Conservation (phyloP, 2,888 invertebrate species). For the Orthosia incerta region DNA sequence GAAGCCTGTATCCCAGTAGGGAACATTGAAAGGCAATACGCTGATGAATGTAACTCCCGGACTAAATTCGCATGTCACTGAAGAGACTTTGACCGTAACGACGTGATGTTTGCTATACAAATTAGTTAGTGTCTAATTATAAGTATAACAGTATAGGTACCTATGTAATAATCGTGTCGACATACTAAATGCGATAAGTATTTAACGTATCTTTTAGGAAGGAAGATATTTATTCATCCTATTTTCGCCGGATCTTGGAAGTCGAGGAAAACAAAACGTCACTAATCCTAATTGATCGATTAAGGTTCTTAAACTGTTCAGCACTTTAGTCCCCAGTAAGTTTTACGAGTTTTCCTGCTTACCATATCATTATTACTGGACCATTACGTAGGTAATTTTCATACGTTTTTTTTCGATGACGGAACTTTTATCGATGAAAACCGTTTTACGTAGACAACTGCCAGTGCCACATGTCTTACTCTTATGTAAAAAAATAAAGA, state of each 20-base stretch:
- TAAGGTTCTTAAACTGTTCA: not conserved
- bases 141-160: slow-evolving; percentile 5
- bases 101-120: slow-evolving; percentile 16
- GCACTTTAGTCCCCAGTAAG: too few species aligned
- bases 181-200: slow-evolving; percentile 22
- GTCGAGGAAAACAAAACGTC: slow-evolving; percentile 10
- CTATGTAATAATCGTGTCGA: slow-evolving; percentile 13
- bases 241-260: slow-evolving; percentile 7
- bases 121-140: slow-evolving; percentile 28
- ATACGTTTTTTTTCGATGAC: too few species aligned
- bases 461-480: too few species aligned
- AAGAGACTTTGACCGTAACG: slow-evolving; percentile 10
- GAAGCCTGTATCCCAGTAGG: too few species aligned
- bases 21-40: too few species aligned
- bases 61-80: slow-evolving; percentile 2
- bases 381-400: too few species aligned
- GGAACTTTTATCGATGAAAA: too few species aligned
- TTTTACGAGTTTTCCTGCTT: too few species aligned
- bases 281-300: not conserved
- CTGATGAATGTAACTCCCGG: too few species aligned
- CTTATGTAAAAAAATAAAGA: too few species aligned
- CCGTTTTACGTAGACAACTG: too few species aligned
- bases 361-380: too few species aligned
- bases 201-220: slow-evolving; percentile 27
- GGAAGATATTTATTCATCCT: not conserved